Conservation (phyloP, 1,140 invertebrate genomes). For the Drosophila grimshawi region DNA sequence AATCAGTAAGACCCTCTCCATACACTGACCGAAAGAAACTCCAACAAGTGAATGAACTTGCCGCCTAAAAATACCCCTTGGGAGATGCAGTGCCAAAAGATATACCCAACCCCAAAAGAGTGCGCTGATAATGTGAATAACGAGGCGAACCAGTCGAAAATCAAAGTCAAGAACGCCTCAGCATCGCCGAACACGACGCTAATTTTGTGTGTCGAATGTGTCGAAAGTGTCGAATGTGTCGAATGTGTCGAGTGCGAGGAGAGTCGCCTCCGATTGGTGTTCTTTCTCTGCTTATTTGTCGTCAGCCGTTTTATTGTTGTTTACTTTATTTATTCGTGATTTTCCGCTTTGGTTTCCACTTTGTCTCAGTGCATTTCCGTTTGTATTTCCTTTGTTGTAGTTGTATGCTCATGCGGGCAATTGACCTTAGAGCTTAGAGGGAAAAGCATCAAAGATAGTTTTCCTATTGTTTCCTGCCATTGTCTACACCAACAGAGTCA, state of each 20-base stretch:
- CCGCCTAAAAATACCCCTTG: constrained; percentile 58
- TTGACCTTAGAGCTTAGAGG: constrained; percentile 44
- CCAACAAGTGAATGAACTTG: constrained; percentile 69
- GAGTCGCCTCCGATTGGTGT: constrained; percentile 14
- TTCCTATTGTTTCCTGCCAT: neutral
- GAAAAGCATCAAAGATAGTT: neutral
- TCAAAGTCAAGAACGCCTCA: constrained; percentile 76
- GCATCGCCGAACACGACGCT: constrained; percentile 28
- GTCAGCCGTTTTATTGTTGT: constrained; percentile 10
- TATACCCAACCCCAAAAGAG: constrained; percentile 25
- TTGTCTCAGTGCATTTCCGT: constrained; percentile 64
- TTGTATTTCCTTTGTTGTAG: constrained; percentile 38
- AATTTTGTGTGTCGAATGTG: constrained; percentile 56
- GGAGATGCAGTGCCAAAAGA: constrained; percentile 23
- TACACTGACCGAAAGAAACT: neutral
- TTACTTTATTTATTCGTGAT: constrained; percentile 43
- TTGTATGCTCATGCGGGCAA: constrained; percentile 42
- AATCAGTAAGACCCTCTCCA: neutral
- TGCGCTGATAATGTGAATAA: constrained; percentile 39
- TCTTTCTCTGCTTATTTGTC: constrained; percentile 11
- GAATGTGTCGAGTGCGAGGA: constrained; percentile 12
- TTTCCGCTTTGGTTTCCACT: constrained; percentile 31
- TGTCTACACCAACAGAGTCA: neutral
- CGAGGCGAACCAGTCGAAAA: constrained; percentile 47
- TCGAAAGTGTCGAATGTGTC: neutral